Base-by-base conservation (phyloP, 2,888 invertebrate genomes). In the Drosophila hamatofila region DNA sequence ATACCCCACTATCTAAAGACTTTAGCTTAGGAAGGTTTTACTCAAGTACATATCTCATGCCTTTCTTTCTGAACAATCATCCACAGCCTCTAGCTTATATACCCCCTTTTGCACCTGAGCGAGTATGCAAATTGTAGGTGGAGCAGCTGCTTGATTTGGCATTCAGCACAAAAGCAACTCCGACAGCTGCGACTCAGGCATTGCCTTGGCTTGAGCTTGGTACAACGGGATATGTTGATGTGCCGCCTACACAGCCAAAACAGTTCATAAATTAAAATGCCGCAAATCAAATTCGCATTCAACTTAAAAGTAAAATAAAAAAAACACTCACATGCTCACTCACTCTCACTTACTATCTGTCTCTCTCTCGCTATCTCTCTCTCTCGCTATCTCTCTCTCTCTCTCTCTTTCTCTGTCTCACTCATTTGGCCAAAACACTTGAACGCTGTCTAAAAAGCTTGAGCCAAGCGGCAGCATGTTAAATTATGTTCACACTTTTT, bases 261-360 rank as follows among this genome's bases (percentile, higher is more conserved):
- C 79, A 85, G 83, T 83, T 88, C 86, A 90, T 91, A 90, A 90
- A 90, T 91, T 91, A 87, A 89, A 90, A 88, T 78, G 83, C 90
- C 90, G 84, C 90, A 89, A 90, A 90, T 89, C 90, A 90, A 90
- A 89, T 88, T 86, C 89, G 75, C 78, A 86, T 88, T 86, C 83
- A 72, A 78, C 77, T 81, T 77, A 66, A 80, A 80, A 77, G 14
- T 12, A 51, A 80, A 77, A 21, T 12, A 51, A 51, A 39, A 52
- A 54, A 39, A 39, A 27, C 37, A 8, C 39, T 18, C 54, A 39
- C 39, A 54, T 37, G 37, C 37, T 25, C 54, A 63, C 66, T 63
- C 25, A 0, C 21, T 21, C 71, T 72, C 72, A 69, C 62, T 58
- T 67, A 61, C 73, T 70, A 69, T 66, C 66, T 57, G 35, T 8